These are phyloP conservation scores for Scolopax rusticola DNA, from an alignment of 2,797 vertebrate genomes.

Conservation along the genomic window DNA sequence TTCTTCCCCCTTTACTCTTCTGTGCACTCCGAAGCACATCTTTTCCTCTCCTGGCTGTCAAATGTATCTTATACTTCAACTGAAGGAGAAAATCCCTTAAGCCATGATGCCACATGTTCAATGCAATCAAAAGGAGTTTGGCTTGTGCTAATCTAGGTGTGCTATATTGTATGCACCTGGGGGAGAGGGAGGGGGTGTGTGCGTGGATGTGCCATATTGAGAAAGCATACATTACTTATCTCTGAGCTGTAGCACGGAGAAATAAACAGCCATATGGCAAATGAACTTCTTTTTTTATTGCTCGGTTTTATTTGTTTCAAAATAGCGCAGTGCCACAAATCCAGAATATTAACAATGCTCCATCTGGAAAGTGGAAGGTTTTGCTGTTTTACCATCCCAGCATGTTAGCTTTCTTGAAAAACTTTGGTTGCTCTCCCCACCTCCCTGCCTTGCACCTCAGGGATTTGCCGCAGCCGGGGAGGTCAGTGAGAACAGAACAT, in stretches of 20 bases:
- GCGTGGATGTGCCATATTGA: conserved; percentile 46
- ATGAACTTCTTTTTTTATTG: conserved; percentile 73
- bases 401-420: neutral
- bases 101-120: conserved; percentile 47
- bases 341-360: conserved; percentile 76
- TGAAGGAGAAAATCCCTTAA: conserved; percentile 66
- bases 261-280: conserved; percentile 81
- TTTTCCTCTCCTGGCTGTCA: conserved; percentile 57
- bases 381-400: conserved; percentile 12
- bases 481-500: conserved; percentile 7
- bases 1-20: conserved; percentile 38
- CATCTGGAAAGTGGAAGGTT: conserved; percentile 76
- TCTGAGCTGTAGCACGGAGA: conserved; percentile 63
- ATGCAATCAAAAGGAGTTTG: conserved; percentile 28
- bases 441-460: neutral
- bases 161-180: conserved; percentile 1
- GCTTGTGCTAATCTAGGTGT: conserved; percentile 62
- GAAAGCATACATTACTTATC: conserved; percentile 66
- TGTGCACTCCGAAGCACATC: neutral
- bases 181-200: neutral
- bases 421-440: neutral
- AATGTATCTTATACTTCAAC: neutral
- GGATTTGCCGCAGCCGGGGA: neutral
- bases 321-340: conserved; percentile 73
- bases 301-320: conserved; percentile 77